Percentiles rank a stretch among this genome's conserved stretches.
Evolutionary conservation across 1,140 invertebrate genomes (phyloP).

Genomic region (Drosophila littoralis): DNA sequence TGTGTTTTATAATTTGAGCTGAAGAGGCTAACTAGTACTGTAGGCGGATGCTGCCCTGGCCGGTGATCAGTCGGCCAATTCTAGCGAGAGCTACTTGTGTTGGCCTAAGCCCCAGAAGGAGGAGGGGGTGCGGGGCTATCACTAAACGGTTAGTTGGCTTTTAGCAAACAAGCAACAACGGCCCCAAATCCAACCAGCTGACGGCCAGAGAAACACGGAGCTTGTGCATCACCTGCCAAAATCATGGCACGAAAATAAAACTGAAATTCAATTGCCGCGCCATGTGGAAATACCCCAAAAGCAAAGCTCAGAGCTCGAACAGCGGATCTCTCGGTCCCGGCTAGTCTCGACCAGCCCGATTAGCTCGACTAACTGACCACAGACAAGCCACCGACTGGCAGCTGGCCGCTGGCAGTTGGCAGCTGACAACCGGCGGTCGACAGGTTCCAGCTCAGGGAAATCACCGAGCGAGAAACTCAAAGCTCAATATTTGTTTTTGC

Average conservation of each 20-base stretch:
- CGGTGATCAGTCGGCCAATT: conserved; percentile 10
- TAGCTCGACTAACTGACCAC: conserved; percentile 53
- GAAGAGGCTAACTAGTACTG: neutral
- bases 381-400: conserved; percentile 40
- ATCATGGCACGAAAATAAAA: conserved; percentile 32
- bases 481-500: conserved; percentile 28
- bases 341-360: neutral
- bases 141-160: conserved; percentile 23
- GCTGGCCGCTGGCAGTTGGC: neutral
- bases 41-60: neutral
- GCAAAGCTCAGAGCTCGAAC: neutral
- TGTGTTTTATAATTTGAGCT: neutral
- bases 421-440: neutral
- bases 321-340: neutral
- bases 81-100: neutral
- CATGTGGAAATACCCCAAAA: conserved; percentile 37
- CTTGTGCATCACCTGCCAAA: conserved; percentile 16
- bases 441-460: conserved; percentile 26
- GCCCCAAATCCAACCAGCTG: neutral
- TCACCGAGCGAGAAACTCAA: conserved; percentile 28
- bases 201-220: neutral
- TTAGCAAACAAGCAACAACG: conserved; percentile 15
- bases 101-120: neutral
- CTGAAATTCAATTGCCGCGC: conserved; percentile 6
- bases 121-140: neutral